Base-by-base conservation (phyloP, 2,113 vertebrate genomes). In the Brachirus orientalis region DNA sequence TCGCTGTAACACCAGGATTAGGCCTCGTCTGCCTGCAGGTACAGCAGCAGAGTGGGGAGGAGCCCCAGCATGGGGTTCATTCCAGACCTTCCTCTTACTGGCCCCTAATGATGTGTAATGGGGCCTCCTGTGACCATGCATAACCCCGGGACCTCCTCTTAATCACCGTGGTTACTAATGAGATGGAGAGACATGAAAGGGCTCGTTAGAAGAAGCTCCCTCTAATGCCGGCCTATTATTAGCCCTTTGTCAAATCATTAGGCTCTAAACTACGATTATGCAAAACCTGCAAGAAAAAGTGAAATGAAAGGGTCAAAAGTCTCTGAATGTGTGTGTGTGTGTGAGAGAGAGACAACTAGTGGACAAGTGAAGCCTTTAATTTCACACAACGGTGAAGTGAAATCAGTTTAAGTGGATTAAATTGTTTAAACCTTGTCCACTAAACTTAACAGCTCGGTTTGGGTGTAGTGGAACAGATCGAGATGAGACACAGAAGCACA, bases 71-170 rank as follows among this genome's bases (percentile, higher is more conserved):
- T 41, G 76, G 80, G 83, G 78, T 55, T 80, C 70, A 51, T 53
- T 57, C 45, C 68, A 69, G 75, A 69, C 51, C 75, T 78, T 72
- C 20, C 64, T 62, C 61, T 69, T 67, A 8, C 65, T 66, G 73
- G 81, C 72, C 81, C 82, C 63, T 89, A 90, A 90, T 90, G 90
- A 83, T 66, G 82, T 80, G 59, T 88, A 86, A 89, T 79, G 83
- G 84, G 86, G 71, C 79, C 80, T 84, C 83, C 84, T 84, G 84
- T 38, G 51, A 17, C 77, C 58, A 7, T 16, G 52, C 54, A 52
- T 69, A 81, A 88, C 90, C 83, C 63, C 75, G n/a, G 88, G 88
- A 87, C 84, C 72, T 70, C 40, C 63, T 75, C 47, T 80, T 90
- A 86, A 91, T 84, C 80, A 83, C 82, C 64, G 43, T n/a, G 43